Base-by-base conservation (phyloP, 2,113 vertebrate genomes). In the Oplegnathus fasciatus region DNA sequence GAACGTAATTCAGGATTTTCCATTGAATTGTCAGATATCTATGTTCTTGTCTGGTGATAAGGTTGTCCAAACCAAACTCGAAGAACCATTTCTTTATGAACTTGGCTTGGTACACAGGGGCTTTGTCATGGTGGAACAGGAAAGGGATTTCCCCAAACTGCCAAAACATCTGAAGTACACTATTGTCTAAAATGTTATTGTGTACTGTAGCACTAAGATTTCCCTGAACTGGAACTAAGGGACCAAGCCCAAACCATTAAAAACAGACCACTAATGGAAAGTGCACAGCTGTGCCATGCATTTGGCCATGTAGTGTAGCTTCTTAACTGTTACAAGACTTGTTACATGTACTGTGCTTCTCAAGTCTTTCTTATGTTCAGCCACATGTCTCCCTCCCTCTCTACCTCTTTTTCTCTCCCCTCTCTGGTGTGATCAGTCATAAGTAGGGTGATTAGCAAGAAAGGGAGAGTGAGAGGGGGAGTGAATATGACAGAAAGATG, bases 401-500 rank as follows among this genome's bases (percentile, higher is more conserved):
- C 1, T 2, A 18, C 34, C 24, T 18, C 3, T 24, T n/a, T 18
- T 30, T 26, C 40, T 57, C 15, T 40, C 26, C n/a, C 61, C 57
- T 34, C 61, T 65, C 32, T n/a, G 14, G 0, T 26, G 34, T 60
- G 48, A 82, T 84, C 66, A 65, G 48, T 82, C 75, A 66, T 68
- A 62, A 42, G 67, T n/a, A 5, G 32, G 37, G 0, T 50, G 61
- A 80, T 75, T 72, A 74, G 70, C 44, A 40, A 42, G 57, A 48
- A 17, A 37, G 24, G 30, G 18, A 52, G 30, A 37, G 79, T 7
- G 30, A 14, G 57, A 54, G 50, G 17, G 30, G 52, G 50, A 71
- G 67, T 50, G 58, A 78, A 58, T 52, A 9, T 75, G 87, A 78
- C 61, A 68, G 42, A 64, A 54, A 62, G 78, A 78, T 67, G 66